A percentile compares a stretch with the other conserved stretches of the same genome.
These are phyloP conservation scores for Hirundichthys speculiger DNA, from an alignment of 2,113 vertebrate genomes.

Conservation along the genomic window DNA sequence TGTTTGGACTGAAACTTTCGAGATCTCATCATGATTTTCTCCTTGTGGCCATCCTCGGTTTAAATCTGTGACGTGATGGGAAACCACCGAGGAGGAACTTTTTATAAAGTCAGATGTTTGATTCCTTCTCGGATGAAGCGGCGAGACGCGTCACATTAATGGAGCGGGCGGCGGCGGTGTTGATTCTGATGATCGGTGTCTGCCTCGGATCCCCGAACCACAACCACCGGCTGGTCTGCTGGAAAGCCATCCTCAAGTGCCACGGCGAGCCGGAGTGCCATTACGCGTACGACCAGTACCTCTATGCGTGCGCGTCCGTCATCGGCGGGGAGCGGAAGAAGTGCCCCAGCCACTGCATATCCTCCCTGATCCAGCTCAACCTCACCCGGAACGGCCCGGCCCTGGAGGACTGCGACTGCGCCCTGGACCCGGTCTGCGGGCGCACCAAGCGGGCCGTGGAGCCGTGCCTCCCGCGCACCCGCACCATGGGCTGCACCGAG, in stretches of 20 bases:
- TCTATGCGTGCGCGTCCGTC: conserved; percentile 86
- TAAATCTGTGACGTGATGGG: conserved; percentile 18
- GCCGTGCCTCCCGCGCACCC: conserved; percentile 90
- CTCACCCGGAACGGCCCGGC: conserved; percentile 86
- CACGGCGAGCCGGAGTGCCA: conserved; percentile 88
- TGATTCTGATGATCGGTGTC: conserved; percentile 40
- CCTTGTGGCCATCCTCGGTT: not conserved
- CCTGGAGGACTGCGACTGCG: conserved; percentile 92
- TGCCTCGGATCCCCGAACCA: conserved; percentile 79
- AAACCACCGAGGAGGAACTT: too few species aligned
- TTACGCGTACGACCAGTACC: conserved; percentile 90
- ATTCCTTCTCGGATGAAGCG: conserved; percentile 58
- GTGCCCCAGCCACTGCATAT: conserved; percentile 94
- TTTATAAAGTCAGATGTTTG: conserved; percentile 72
- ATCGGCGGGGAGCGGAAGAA: conserved; percentile 81
- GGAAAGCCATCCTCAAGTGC: conserved; percentile 92
- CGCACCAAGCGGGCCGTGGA: conserved; percentile 90
- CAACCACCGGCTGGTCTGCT: conserved; percentile 87
- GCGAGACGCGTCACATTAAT: conserved; percentile 54
- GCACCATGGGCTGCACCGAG: conserved; percentile 90
- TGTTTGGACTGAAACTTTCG: too few species aligned
- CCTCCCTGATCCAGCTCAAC: conserved; percentile 92
- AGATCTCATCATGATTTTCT: not conserved
- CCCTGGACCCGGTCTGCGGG: conserved; percentile 84
- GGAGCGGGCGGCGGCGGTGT: conserved; percentile 34